phyloP scores from a whole-genome alignment of 2,888 invertebrate species.

The Abscondita cerata region DNA sequence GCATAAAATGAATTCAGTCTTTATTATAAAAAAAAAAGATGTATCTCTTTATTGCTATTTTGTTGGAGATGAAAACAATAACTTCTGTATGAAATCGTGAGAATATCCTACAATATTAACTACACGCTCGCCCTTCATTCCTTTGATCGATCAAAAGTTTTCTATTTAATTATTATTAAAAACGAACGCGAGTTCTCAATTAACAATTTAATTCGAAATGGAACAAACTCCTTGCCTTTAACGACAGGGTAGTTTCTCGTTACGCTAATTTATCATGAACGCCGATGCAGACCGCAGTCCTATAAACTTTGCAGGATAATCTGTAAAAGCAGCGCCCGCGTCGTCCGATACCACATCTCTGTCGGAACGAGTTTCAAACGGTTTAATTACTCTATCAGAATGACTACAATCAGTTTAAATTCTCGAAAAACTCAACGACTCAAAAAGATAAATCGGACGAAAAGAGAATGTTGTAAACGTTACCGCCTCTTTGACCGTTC shows the following conservation, averaged over 20 bases:
- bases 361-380: conserved; percentile 27
- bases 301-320: conserved; percentile 27
- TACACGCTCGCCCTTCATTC: too few relatives aligned
- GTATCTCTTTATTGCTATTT: too few relatives aligned
- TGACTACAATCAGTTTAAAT: conserved; percentile 32
- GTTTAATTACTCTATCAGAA: conserved; percentile 37
- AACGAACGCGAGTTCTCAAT: conserved; percentile 6
- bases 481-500: conserved; percentile 32
- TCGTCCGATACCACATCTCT: conserved; percentile 20
- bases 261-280: conserved; percentile 31
- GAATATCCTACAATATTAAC: too few relatives aligned
- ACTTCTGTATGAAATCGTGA: too few relatives aligned
- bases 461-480: conserved; percentile 30
- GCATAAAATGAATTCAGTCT: too few relatives aligned
- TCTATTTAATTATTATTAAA: too few relatives aligned
- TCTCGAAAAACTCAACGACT: conserved; percentile 35
- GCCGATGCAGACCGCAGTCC: conserved; percentile 25
- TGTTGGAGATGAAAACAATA: too few relatives aligned
- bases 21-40: too few relatives aligned
- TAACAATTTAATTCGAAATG: conserved; percentile 32
- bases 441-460: conserved; percentile 36
- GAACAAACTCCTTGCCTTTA: conserved; percentile 18
- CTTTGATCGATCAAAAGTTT: too few relatives aligned
- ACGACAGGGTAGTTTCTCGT: conserved; percentile 23
- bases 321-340: conserved; percentile 19